Evolutionary conservation across 2,888 invertebrate species (phyloP), one percentile per base, ranked within the genome.

Genomic region (Morpho helenor): DNA sequence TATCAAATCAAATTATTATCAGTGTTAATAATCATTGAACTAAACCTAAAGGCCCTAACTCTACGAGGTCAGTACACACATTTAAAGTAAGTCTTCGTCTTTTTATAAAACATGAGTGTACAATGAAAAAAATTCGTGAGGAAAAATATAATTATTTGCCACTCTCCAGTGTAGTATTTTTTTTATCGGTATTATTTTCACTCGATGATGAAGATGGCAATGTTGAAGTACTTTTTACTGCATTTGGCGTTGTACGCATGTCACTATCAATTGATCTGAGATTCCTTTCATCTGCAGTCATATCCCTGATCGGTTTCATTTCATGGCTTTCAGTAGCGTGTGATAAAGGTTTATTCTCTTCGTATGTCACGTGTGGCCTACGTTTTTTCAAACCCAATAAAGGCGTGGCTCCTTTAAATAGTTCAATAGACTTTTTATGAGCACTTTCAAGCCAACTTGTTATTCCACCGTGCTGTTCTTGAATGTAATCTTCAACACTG

Each of bases 401-500:
- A 7, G 49, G 49, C 7, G 50, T 9, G 42, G 47, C 31, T 5
- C 40, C 49, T 6, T 48, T 48, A 5, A 52, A 16, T 31, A 8
- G 22, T 16, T 40, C 39, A 7, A 9, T 2, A 10, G 22, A 39
- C 2, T 2, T 44, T 40, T 45, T 16, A 40, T 8, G 23, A 39
- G 39, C 9, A 10, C 8, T 50, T 39, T 50, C 50, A 4, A 47
- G 31, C 41, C 41, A 42, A 10, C 31, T 42, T 54, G n/a, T 23
- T 16, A 40, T 48, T 39, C 31, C 49, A 31, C 62, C 55, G n/a
- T 62, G 54, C 40, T 63, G 57, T 23, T 63, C 62, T 50, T 52
- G 39, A 23, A 67, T 65, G 55, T 66, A 67, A 31, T 66, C 67
- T 45, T 67, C 67, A 8, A 67, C 67, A 31, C 67, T 67, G 52